Evolutionary conservation across 2,113 vertebrate genomes (phyloP).

Genomic region (Ochotona princeps): DNA sequence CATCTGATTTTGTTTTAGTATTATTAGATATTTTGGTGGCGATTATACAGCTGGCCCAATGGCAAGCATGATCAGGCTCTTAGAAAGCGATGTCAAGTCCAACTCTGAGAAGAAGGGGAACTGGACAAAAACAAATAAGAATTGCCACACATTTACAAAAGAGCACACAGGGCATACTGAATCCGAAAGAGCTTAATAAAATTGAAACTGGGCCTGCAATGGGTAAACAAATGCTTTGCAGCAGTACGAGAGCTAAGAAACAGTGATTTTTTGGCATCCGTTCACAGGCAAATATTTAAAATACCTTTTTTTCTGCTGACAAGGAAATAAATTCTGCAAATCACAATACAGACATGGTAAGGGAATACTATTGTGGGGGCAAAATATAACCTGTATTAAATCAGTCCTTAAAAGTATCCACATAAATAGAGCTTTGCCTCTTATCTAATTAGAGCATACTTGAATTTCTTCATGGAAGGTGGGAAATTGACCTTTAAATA

Average conservation of each 20-base stretch:
- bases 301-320: conserved; percentile 30
- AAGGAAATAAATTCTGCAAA: conserved; percentile 26
- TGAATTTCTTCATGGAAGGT: conserved; percentile 10
- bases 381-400: not conserved
- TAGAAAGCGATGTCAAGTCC: not conserved
- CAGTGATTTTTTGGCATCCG: not conserved
- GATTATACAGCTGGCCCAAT: not conserved
- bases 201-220: not conserved
- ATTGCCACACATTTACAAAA: not conserved
- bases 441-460: conserved; percentile 66
- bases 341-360: not conserved
- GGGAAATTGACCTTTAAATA: not conserved
- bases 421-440: conserved; percentile 14
- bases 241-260: not conserved
- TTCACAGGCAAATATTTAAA: conserved; percentile 16
- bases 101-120: conserved; percentile 4
- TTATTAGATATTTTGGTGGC: not conserved
- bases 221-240: not conserved
- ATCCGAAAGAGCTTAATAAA: conserved; percentile 25
- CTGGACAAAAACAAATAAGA: not conserved
- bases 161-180: not conserved
- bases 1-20: not conserved
- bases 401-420: not conserved
- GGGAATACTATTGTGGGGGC: not conserved
- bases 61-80: not conserved